These are phyloP conservation scores for Dermolepida albohirtum DNA, from an alignment of 2,888 invertebrate genomes.

Conservation along the genomic window DNA sequence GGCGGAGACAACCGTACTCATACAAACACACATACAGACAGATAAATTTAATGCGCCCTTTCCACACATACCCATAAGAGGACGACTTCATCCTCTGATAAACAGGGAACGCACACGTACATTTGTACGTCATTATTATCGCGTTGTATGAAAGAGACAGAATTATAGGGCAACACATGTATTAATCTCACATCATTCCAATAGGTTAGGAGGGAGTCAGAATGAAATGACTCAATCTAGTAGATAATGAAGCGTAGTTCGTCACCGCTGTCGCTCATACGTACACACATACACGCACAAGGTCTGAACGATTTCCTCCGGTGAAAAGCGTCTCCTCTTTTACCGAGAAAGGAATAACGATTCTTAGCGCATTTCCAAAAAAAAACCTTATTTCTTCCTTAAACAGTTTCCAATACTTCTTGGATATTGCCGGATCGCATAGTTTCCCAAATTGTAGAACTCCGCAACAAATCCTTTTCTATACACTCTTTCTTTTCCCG, in stretches of 20 bases:
- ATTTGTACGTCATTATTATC: no score
- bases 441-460: no score
- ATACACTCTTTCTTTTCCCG: no score
- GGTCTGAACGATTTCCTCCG: constrained; percentile 23
- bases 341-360: no score
- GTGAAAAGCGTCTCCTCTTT: constrained; percentile 11
- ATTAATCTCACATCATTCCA: constrained; percentile 60
- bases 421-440: constrained; percentile 5
- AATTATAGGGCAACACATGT: constrained; percentile 56
- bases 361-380: no score
- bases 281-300: constrained; percentile 9
- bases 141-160: constrained; percentile 1
- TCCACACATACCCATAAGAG: neutral
- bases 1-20: constrained; percentile 3
- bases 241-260: constrained; percentile 60
- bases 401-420: constrained; percentile 27
- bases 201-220: constrained; percentile 54
- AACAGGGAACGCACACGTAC: no score
- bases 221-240: constrained; percentile 63
- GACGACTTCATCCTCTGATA: no score
- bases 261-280: neutral
- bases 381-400: constrained; percentile 21
- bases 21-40: neutral
- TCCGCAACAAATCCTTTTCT: no score
- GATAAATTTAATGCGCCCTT: constrained; percentile 24